A percentile compares a stretch with the other conserved stretches of the same genome.
phyloP scores from a whole-genome alignment of 2,888 invertebrate species.

The Leistus spinibarbis region DNA sequence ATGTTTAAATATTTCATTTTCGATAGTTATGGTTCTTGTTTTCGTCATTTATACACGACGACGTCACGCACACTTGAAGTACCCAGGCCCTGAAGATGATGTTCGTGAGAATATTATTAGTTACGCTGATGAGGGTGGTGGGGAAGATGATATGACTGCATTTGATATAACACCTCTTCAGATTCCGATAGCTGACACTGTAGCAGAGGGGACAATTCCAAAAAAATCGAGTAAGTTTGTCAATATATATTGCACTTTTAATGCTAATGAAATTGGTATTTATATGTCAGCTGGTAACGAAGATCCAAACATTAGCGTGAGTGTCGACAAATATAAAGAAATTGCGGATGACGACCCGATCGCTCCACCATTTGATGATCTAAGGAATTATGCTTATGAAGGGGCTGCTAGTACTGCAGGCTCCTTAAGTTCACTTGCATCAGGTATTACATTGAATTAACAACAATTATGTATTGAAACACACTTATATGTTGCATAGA shows the following conservation, averaged over 20 bases:
- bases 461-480: neutral
- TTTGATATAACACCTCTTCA: slow-evolving; percentile 98
- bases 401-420: slow-evolving; percentile 98
- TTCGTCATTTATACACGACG: slow-evolving; percentile 96
- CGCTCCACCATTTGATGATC: slow-evolving; percentile 97
- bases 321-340: slow-evolving; percentile 95
- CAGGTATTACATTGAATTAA: slow-evolving; percentile 66
- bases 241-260: neutral
- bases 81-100: slow-evolving; percentile 97
- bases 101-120: slow-evolving; percentile 99
- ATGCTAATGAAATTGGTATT: neutral
- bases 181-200: slow-evolving; percentile 89
- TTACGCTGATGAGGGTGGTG: slow-evolving; percentile 98
- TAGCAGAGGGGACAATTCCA: slow-evolving; percentile 80
- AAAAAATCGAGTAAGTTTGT: slow-evolving; percentile 71
- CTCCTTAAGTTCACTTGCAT: slow-evolving; percentile 93
- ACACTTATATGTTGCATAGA: neutral
- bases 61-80: slow-evolving; percentile 91
- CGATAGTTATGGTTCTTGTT: slow-evolving; percentile 87
- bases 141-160: slow-evolving; percentile 99
- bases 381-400: slow-evolving; percentile 98
- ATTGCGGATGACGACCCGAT: slow-evolving; percentile 96
- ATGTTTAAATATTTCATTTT: slow-evolving; percentile 39
- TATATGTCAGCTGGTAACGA: slow-evolving; percentile 57
- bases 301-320: slow-evolving; percentile 92